Base-by-base conservation (phyloP, 2,888 invertebrate species). In the Drosophila flavopinicola region DNA sequence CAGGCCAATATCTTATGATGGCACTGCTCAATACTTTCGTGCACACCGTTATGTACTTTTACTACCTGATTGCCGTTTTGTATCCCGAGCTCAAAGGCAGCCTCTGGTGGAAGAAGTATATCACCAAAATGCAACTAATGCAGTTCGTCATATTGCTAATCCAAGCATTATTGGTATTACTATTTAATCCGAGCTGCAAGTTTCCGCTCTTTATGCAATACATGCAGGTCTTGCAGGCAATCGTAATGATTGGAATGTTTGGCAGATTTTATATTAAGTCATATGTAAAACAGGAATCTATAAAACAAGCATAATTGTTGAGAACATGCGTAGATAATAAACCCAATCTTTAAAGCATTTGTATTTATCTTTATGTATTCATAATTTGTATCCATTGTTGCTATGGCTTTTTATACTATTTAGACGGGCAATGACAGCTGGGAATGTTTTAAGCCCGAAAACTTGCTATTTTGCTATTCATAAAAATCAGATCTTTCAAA, bases 41-140 rank as follows among this genome's bases (percentile, higher is more conserved):
- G 0, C 97, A 97, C 85, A 88, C 93, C 0, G 89, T 96, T 23
- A 97, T 97, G 97, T 97, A 97, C 87, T 91, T 92, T 0, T 96
- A 97, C 89, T 97, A 97, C 88, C 92, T 96, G 6, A 84, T 95
- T 52, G 93, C 96, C 0, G 95, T 95, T 0, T 91, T 94, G 51
- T 93, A 95, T 45, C 95, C 95, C 0, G 92, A 93, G 41, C 93
- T 94, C 83, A 95, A 94, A 83, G 91, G 94, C 48, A 95, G 94
- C 48, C 88, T 95, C 0, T 85, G 85, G 83, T 95, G 96, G 95
- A 97, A 97, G 89, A 96, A 95, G 78, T 93, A 95, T 80, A 94
- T 97, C 61, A 97, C 97, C 0, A 94, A 94, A 78, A 85, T 96
- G 63, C 97, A 97, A 91, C 93, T 97, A 83, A 93, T 93, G 0